Evolutionary conservation across 2,888 invertebrate genomes (phyloP).

Genomic region (Eristalis tenax): DNA sequence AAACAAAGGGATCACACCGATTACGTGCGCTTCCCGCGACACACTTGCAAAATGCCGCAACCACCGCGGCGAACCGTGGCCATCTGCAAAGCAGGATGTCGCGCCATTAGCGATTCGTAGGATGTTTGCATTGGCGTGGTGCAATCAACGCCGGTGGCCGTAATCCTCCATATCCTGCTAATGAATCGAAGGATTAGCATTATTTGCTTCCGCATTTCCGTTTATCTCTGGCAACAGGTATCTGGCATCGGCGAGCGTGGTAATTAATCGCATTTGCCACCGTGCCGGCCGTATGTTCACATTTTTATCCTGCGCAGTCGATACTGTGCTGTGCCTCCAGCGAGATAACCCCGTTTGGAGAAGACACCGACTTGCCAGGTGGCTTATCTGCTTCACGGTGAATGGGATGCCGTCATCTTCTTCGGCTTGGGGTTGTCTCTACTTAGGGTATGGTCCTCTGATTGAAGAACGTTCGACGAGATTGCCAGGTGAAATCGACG

Average conservation of each 20-base stretch:
- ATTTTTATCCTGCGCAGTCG: conserved; percentile 4
- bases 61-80: neutral
- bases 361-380: conserved; percentile 49
- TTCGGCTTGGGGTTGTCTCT: neutral
- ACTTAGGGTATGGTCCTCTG: conserved; percentile 6
- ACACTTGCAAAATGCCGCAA: conserved; percentile 45
- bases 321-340: neutral
- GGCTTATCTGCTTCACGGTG: conserved; percentile 34
- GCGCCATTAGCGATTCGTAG: conserved; percentile 46
- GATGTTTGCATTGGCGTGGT: conserved; percentile 33
- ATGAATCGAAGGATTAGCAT: conserved; percentile 60
- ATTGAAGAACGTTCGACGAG: conserved; percentile 16
- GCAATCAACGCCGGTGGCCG: conserved; percentile 41
- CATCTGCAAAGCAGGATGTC: conserved; percentile 36
- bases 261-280: conserved; percentile 49
- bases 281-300: conserved; percentile 33
- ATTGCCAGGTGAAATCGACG: conserved; percentile 58
- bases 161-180: conserved; percentile 50
- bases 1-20: conserved; percentile 15
- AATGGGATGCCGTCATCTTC: conserved; percentile 21
- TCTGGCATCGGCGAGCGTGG: conserved; percentile 11
- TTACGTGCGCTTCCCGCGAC: neutral
- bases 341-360: conserved; percentile 53
- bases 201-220: conserved; percentile 65
- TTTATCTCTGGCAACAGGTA: conserved; percentile 51